Evolutionary conservation across 2,113 vertebrate genomes (phyloP).

Genomic region (Lonchura striata): DNA sequence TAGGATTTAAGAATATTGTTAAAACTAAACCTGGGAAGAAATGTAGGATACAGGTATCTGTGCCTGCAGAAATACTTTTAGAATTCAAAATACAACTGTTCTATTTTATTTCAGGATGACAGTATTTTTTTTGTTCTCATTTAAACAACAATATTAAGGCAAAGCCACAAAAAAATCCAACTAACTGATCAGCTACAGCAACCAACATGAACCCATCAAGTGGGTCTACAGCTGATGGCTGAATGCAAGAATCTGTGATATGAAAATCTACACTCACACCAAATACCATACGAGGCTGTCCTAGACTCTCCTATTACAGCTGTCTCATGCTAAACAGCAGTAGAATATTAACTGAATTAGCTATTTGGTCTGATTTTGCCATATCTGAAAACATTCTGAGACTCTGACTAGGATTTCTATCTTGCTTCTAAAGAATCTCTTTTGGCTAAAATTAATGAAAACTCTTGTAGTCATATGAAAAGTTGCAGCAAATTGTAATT

Average conservation of each 20-base stretch:
- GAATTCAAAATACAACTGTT: neutral
- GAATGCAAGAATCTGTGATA: neutral
- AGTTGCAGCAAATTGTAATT: neutral
- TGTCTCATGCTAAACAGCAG: neutral
- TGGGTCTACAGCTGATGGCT: neutral
- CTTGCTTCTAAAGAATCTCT: neutral
- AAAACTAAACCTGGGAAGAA: neutral
- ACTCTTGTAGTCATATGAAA: neutral
- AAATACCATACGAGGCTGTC: neutral
- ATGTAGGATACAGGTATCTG: neutral
- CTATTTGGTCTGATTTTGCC: neutral
- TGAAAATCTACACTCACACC: neutral
- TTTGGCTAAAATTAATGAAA: neutral
- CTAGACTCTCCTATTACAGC: neutral
- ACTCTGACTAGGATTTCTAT: neutral
- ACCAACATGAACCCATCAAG: neutral
- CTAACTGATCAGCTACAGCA: neutral
- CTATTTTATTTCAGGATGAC: neutral
- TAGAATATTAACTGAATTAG: neutral
- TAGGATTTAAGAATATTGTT: neutral
- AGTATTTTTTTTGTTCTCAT: neutral
- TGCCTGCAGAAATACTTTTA: neutral
- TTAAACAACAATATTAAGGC: neutral
- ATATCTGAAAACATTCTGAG: neutral
- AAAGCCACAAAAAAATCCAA: neutral